phyloP scores from a whole-genome alignment of 2,113 vertebrate genomes.

The Hystrix cristata region DNA sequence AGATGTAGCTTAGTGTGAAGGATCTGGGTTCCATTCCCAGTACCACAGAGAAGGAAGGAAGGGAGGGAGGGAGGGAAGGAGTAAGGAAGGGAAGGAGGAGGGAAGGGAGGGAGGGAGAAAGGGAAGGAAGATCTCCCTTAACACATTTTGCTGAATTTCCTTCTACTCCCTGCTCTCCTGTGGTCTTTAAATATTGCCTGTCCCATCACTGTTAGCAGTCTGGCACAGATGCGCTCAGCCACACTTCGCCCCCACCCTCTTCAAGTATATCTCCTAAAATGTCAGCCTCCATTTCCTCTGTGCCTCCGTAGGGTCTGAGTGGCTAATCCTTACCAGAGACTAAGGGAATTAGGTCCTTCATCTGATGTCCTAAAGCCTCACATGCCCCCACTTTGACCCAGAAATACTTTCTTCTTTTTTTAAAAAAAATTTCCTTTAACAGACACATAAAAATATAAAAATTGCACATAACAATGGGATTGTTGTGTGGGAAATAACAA shows the following conservation, averaged over 20 bases:
- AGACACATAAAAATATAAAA: not conserved
- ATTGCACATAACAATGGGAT: not conserved
- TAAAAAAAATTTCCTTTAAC: not conserved
- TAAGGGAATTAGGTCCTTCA: not conserved
- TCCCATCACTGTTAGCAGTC: not conserved
- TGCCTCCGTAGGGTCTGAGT: not conserved
- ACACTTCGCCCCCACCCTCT: not conserved
- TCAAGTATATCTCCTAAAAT: not conserved
- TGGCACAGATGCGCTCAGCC: not conserved
- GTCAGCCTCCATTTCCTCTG: not conserved
- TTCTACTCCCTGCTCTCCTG: not conserved
- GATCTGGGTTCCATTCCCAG: not conserved
- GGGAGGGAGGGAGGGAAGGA: accelerated
- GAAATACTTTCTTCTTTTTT: not conserved
- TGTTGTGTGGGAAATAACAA: not conserved
- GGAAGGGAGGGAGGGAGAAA: not conserved
- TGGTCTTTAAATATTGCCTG: not conserved
- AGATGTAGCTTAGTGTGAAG: not conserved
- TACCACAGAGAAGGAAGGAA: not conserved
- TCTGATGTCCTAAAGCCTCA: not conserved
- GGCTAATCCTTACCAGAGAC: not conserved
- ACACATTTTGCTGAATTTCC: not conserved
- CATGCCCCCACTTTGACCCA: not conserved
- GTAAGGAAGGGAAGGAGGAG: accelerated
- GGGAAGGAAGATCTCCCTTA: not conserved